Base-by-base conservation (phyloP, 2,888 invertebrate genomes). In the Creontiades dilutus region DNA sequence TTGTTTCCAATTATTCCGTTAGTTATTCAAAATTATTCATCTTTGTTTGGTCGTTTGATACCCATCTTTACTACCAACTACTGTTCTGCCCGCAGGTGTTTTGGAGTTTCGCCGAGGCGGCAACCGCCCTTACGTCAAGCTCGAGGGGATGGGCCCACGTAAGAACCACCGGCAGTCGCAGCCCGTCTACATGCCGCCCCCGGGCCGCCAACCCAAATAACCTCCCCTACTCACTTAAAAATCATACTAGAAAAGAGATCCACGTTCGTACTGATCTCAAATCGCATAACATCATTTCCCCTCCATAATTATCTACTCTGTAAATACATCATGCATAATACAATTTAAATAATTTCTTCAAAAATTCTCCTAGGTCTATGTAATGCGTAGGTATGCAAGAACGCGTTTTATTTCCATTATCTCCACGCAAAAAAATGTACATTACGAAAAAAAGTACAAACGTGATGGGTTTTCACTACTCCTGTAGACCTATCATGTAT, bases 161-260 rank as follows among this genome's bases (percentile, higher is more conserved):
- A 82, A 80, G 84, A 84, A 91, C 93, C 88, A 76, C 9, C 16
- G 48, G 19, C 93, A 92, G 91, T 93, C 93, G 90, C 93, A 93
- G 84, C 93, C 93, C 92, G 93, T 94, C 91, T 94, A 94, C 92
- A 93, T 94, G 87, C 94, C 94, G 76, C 94, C 94, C 14, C 93
- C 93, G 0, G 88, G 82, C 55, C 94, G 94, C 91, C 92, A 82
- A 11, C 46, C 75, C 27, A 86, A 86, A 80, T 89, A 90, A 52
- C 61, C 82, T 11, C 61, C 46, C 16, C 76, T 28, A 12, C 46
- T 61, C 1, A 13, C 61, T 19, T 16, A 16, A 19, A 47, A 46
- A 78, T 46, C 47, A 78, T 47, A 46, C 37, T 47, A 47, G n/a
- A 47, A 37, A 14, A 47, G 78, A 78, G 78, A 78, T 78, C 78